A percentile compares a stretch with the other conserved stretches of the same genome.
phyloP scores from a whole-genome alignment of 2,888 invertebrate genomes.

The Augiades crinisus region DNA sequence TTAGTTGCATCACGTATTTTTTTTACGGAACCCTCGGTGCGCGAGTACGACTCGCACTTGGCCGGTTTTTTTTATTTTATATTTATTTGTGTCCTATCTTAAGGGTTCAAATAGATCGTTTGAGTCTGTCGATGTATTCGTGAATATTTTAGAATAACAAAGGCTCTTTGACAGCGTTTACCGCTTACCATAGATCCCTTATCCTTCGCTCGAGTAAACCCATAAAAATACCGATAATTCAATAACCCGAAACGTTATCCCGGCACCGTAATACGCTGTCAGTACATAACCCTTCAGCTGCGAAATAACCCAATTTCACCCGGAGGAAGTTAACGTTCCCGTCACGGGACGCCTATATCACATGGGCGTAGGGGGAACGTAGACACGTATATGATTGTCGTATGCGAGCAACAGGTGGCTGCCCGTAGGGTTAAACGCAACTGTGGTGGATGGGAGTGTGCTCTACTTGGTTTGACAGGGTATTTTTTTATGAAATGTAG shows the following conservation, averaged over 20 bases:
- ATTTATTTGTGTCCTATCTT: no score
- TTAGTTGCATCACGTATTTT: no score
- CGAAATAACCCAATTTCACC: constrained; percentile 69
- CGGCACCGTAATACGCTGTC: constrained; percentile 46
- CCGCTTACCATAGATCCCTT: no score
- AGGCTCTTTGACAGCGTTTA: no score
- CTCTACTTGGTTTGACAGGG: constrained; percentile 52
- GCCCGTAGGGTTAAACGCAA: constrained; percentile 77
- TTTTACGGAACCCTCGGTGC: no score
- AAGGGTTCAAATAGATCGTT: no score
- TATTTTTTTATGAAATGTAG: constrained; percentile 2
- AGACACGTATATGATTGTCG: constrained; percentile 58
- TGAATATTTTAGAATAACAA: no score
- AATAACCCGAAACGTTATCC: constrained; percentile 41
- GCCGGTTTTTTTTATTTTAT: no score
- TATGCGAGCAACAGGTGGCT: constrained; percentile 74
- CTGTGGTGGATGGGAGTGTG: constrained; percentile 39
- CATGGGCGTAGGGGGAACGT: constrained; percentile 48
- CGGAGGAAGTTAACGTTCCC: constrained; percentile 41
- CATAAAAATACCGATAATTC: neutral
- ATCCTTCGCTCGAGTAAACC: no score
- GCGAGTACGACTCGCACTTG: no score
- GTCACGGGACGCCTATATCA: constrained; percentile 37
- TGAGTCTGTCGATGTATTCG: no score
- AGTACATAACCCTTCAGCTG: constrained; percentile 59